Percentiles rank a stretch among this genome's conserved stretches.
These are phyloP conservation scores for Triplophysa dalaica DNA, from an alignment of 2,113 vertebrate species.

Conservation along the genomic window DNA sequence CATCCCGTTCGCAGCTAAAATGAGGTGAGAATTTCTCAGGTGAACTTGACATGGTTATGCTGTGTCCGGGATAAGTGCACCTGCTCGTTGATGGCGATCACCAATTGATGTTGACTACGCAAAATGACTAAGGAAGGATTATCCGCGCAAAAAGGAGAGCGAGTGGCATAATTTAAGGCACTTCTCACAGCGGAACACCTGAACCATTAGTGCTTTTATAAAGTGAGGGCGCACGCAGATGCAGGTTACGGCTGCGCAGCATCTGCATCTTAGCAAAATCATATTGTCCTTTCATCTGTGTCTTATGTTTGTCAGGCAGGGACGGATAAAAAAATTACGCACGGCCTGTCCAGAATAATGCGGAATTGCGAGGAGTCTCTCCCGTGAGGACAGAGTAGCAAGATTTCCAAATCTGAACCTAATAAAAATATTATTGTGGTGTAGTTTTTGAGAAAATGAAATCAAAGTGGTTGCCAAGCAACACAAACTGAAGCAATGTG, in stretches of 20 bases:
- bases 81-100: conserved; percentile 27
- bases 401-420: too few species aligned
- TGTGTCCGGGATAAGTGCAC: conserved; percentile 21
- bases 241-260: too few species aligned
- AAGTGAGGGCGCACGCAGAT: neutral
- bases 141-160: conserved; percentile 24
- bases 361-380: too few species aligned
- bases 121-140: conserved; percentile 26
- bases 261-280: neutral
- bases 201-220: conserved; percentile 18
- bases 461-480: too few species aligned
- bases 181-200: conserved; percentile 39
- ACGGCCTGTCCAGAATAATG: too few species aligned
- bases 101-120: conserved; percentile 42
- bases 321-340: too few species aligned
- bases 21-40: conserved; percentile 19
- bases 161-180: conserved; percentile 39
- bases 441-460: too few species aligned
- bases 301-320: too few species aligned
- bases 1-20: neutral
- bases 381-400: too few species aligned
- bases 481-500: too few species aligned
- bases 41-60: neutral
- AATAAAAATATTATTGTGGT: too few species aligned
- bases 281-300: too few species aligned